Evolutionary conservation across 2,797 vertebrate species (phyloP).

Genomic region (Sparus aurata): DNA sequence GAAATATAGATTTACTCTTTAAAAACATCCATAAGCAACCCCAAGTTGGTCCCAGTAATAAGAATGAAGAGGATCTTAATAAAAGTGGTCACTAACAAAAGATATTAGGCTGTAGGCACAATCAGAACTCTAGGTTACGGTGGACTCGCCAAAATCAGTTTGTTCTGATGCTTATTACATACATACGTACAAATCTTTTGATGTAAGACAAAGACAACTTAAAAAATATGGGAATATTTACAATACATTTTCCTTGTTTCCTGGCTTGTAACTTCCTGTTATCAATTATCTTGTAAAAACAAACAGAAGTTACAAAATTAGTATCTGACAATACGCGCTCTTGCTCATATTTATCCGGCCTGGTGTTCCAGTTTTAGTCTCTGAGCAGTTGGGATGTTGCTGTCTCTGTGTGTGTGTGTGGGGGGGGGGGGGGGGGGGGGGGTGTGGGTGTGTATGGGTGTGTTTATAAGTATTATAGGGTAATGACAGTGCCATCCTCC

Average conservation of each 20-base stretch:
- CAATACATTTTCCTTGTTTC: conserved; percentile 64
- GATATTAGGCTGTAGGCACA: conserved; percentile 66
- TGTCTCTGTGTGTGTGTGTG: conserved; percentile 23
- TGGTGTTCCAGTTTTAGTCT: conserved; percentile 78
- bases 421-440: too few species aligned
- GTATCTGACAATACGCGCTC: conserved; percentile 64
- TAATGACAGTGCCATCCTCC: conserved; percentile 97
- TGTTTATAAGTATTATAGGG: conserved; percentile 87
- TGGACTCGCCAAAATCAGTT: conserved; percentile 72
- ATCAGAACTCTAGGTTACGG: conserved; percentile 74
- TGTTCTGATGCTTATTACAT: conserved; percentile 72
- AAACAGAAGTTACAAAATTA: conserved; percentile 69
- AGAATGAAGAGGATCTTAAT: conserved; percentile 76
- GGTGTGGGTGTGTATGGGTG: neutral
- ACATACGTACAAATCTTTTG: conserved; percentile 72
- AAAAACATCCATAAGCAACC: conserved; percentile 79
- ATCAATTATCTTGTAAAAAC: conserved; percentile 58
- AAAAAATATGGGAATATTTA: conserved; percentile 74
- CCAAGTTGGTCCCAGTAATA: conserved; percentile 83
- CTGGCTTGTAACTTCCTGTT: conserved; percentile 61
- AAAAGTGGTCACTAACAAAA: conserved; percentile 81
- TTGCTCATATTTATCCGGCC: conserved; percentile 63
- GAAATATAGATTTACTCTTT: conserved; percentile 84
- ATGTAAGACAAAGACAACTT: conserved; percentile 63
- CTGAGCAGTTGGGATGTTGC: conserved; percentile 71